phyloP scores from a whole-genome alignment of 2,888 invertebrate species.

The Liodrosophila aerea region DNA sequence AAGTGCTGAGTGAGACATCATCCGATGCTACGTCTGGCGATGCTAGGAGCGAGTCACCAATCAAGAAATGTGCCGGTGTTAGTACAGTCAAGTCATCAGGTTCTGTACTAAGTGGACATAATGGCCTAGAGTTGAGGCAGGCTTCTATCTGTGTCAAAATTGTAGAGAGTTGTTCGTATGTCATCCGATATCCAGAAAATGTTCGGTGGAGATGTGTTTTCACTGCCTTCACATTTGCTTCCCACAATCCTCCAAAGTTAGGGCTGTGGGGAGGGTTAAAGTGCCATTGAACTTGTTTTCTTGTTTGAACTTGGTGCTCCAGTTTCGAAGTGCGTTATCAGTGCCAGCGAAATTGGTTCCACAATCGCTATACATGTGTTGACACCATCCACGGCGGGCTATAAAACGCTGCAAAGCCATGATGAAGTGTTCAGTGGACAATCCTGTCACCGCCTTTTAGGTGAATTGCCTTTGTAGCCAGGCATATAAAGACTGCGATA shows the following conservation, averaged over 20 bases:
- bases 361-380: slow-evolving; percentile 7
- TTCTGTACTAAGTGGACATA: neutral
- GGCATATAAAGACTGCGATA: neutral
- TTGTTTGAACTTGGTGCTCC: neutral
- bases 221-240: slow-evolving; percentile 20
- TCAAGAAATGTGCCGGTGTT: slow-evolving; percentile 4
- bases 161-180: slow-evolving; percentile 2
- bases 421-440: slow-evolving; percentile 2
- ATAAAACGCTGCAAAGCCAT: slow-evolving; percentile 1
- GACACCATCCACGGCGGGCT: slow-evolving; percentile 1
- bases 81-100: neutral
- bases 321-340: neutral
- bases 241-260: slow-evolving; percentile 24
- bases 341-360: slow-evolving; percentile 4
- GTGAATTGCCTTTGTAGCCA: slow-evolving; percentile 10
- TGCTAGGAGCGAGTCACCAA: slow-evolving; percentile 2
- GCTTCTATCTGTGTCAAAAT: slow-evolving; percentile 1
- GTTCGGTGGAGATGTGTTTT: slow-evolving; percentile 1
- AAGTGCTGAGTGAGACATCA: too few relatives aligned
- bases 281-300: slow-evolving; percentile 9
- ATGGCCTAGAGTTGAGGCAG: slow-evolving; percentile 1
- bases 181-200: neutral
- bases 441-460: slow-evolving; percentile 7
- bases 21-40: neutral
- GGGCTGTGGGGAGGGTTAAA: slow-evolving; percentile 23